Conservation (phyloP, 2,113 vertebrate species). For the Silurus glanis region DNA sequence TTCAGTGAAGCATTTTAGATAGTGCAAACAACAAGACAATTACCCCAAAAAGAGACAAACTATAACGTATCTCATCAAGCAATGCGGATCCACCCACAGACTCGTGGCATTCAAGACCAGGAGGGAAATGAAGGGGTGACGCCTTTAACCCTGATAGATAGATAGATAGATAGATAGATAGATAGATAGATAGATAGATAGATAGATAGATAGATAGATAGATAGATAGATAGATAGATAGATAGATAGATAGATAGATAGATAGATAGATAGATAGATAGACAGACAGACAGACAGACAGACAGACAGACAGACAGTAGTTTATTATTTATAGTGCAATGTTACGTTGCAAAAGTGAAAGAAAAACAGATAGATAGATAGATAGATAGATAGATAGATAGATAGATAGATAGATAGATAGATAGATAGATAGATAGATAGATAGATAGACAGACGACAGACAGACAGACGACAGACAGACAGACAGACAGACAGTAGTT, state of each 20-base stretch:
- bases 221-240: constrained; percentile 22
- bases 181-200: neutral
- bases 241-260: neutral
- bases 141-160: neutral
- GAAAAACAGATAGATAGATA: neutral
- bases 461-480: constrained; percentile 19
- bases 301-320: constrained; percentile 22
- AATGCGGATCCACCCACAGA: constrained; percentile 66
- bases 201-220: constrained; percentile 23
- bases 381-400: neutral
- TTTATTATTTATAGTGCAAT: no score
- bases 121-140: neutral
- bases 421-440: no score
- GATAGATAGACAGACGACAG: neutral
- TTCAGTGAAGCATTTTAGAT: constrained; percentile 82
- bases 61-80: constrained; percentile 74
- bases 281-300: constrained; percentile 21
- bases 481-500: no score
- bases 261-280: no score
- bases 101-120: constrained; percentile 33
- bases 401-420: neutral
- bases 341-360: neutral
- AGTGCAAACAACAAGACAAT: constrained; percentile 93
- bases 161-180: neutral
- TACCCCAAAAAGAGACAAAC: constrained; percentile 79